phyloP scores from a whole-genome alignment of 2,797 vertebrate species.

The Tapera naevia region DNA sequence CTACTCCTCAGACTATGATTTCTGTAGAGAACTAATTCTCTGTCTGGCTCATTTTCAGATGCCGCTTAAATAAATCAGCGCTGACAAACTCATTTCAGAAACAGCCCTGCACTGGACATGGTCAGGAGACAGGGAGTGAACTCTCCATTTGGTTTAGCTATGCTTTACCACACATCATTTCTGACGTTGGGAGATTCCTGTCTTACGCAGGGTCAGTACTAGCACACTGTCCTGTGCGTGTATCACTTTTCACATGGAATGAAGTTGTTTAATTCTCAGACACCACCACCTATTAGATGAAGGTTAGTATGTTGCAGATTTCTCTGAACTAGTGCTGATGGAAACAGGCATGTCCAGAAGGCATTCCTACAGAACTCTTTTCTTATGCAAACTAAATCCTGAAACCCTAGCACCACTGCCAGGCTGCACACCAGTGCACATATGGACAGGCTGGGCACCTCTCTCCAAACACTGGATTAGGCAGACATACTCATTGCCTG shows the following conservation, averaged over 20 bases:
- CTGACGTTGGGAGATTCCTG: not conserved
- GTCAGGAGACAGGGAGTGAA: not conserved
- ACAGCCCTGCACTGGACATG: not conserved
- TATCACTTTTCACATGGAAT: not conserved
- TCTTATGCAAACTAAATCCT: not conserved
- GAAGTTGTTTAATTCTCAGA: not conserved
- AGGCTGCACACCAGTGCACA: not conserved
- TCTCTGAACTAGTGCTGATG: not conserved
- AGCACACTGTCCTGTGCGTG: not conserved
- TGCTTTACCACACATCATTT: not conserved
- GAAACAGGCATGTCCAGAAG: not conserved
- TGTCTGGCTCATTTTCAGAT: not conserved
- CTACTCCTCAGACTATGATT: not conserved
- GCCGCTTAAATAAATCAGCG: not conserved
- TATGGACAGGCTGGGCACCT: not conserved
- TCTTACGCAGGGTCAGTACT: not conserved
- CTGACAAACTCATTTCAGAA: not conserved
- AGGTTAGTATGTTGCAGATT: not conserved
- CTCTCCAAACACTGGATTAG: not conserved
- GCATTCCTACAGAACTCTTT: not conserved
- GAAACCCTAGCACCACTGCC: not conserved
- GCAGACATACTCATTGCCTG: not conserved
- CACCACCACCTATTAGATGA: not conserved
- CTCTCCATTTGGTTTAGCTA: not conserved
- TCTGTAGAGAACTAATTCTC: not conserved